Percentiles rank a stretch among this genome's conserved stretches.
These are phyloP conservation scores for Oncorhynchus masou DNA, from an alignment of 2,113 vertebrate genomes.

Conservation along the genomic window DNA sequence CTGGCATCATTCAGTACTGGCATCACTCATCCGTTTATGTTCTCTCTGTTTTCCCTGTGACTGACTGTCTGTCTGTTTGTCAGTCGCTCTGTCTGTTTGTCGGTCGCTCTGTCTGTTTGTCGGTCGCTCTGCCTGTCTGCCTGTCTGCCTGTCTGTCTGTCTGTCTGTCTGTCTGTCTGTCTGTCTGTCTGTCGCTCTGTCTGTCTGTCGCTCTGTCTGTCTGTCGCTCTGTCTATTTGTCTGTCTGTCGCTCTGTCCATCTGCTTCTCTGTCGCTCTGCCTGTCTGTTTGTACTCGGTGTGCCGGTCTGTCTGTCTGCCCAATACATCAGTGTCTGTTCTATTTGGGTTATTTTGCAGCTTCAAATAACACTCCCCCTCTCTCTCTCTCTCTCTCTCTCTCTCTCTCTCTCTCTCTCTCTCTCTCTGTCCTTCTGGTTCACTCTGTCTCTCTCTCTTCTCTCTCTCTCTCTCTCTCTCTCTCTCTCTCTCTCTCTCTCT, in stretches of 20 bases:
- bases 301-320: too few relatives aligned
- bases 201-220: neutral
- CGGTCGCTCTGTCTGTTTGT: neutral
- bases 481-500: too few relatives aligned
- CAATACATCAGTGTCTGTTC: too few relatives aligned
- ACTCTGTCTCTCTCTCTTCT: neutral
- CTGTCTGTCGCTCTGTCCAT: too few relatives aligned
- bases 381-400: conserved; percentile 5
- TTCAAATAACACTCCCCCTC: too few relatives aligned
- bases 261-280: too few relatives aligned
- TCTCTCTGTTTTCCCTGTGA: neutral
- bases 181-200: neutral
- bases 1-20: too few relatives aligned
- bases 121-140: neutral
- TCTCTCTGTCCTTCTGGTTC: conserved; percentile 13
- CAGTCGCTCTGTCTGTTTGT: neutral
- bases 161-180: neutral
- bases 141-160: neutral
- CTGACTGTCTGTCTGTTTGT: neutral
- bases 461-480: too few relatives aligned
- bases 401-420: too few relatives aligned
- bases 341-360: too few relatives aligned
- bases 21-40: neutral
- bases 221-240: neutral
- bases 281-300: too few relatives aligned